Base-by-base conservation (phyloP, 2,888 invertebrate species). In the Hemithea aestivaria region DNA sequence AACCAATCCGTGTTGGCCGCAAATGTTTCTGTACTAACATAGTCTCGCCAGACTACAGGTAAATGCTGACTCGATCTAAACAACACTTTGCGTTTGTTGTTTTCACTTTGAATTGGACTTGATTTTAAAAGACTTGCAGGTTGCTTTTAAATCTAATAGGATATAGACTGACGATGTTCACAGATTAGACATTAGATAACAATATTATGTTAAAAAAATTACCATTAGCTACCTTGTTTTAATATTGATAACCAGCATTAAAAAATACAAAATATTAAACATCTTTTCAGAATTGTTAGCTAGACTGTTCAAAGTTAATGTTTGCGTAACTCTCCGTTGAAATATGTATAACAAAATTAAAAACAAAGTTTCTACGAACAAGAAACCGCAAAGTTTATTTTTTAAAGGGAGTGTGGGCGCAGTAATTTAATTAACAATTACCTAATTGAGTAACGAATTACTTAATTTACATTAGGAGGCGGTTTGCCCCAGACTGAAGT, bases 1-100 rank as follows among this genome's bases (percentile, higher is more conserved):
- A 74, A 75, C 71, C 79, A 78, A 80, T 79, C 72, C 70, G 67
- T 71, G 73, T 73, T 72, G 64, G 70, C 73, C 65, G 66, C 73
- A 67, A 69, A 66, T 72, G 72, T 70, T 73, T 69, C 71, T 33
- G 34, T 50, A 40, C 45, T 43, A 49, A 41, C 28, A 45, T 43
- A 37, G 31, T 43, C 31, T 28, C 35, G 32, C 55, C n/a, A 5
- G 56, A 57, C 53, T 49, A 22, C 33, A 41, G 28, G 34, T 40
- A 40, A 37, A 31, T 25, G 21, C 10, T 30, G 20, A 20, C 22
- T 30, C 36, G 28, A 32, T 38, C 37, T 24, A 11, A 38, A 35
- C 27, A 31, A 31, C 16, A 12, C 2, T 9, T 27, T 29, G 21
- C 24, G 20, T 32, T 16, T 16, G 16, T 16, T 16, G 16, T 16